Percentiles rank a stretch among this genome's conserved stretches.
These are phyloP conservation scores for Phoebastria nigripes DNA, from an alignment of 2,797 vertebrate genomes.

Conservation along the genomic window DNA sequence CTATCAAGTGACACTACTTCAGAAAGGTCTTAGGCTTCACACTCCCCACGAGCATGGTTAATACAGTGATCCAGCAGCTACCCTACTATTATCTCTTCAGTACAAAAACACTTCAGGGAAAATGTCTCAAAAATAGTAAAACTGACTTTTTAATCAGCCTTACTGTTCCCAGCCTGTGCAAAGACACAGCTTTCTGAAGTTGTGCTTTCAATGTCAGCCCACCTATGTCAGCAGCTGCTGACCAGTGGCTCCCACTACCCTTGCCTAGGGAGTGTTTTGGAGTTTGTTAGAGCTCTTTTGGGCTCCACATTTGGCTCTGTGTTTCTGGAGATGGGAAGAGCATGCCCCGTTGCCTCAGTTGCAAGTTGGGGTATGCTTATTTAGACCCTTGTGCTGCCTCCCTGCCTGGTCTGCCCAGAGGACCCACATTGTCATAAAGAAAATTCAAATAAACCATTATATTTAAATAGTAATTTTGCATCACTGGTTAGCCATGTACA, in stretches of 20 bases:
- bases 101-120: neutral
- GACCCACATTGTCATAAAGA: neutral
- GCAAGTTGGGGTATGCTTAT: neutral
- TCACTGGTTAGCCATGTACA: neutral
- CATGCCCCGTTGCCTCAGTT: neutral
- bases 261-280: neutral
- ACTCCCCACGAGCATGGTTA: neutral
- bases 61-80: neutral
- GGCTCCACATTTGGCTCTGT: neutral
- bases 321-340: neutral
- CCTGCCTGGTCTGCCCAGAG: neutral
- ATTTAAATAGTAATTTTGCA: neutral
- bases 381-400: neutral
- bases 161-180: neutral
- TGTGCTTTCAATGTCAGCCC: neutral
- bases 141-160: neutral
- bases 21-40: neutral
- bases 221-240: neutral
- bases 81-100: neutral
- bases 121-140: neutral
- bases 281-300: neutral
- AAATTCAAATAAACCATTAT: neutral
- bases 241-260: neutral
- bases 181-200: neutral
- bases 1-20: neutral